phyloP scores from a whole-genome alignment of 2,797 vertebrate species.

The Agapornis canus region DNA sequence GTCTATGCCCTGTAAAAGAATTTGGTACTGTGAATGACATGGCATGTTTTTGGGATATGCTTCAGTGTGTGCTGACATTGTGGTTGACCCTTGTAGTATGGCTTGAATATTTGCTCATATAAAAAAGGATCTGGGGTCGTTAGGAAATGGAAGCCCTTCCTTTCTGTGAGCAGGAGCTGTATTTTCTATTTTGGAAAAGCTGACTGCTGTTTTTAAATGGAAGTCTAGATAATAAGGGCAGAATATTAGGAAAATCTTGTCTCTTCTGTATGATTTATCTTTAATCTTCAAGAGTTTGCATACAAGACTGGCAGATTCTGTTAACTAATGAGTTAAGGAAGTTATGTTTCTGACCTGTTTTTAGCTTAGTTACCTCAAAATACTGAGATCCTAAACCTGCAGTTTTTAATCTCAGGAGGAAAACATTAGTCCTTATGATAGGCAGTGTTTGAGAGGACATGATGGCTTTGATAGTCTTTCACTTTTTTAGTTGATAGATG shows the following conservation, averaged over 20 bases:
- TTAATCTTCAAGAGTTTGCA: neutral
- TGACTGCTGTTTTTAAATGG: neutral
- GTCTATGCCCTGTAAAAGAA: neutral
- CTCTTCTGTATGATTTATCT: neutral
- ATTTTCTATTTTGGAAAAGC: neutral
- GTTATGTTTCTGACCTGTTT: neutral
- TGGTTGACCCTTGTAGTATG: neutral
- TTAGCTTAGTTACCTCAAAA: neutral
- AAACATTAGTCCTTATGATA: neutral
- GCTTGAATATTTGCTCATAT: neutral
- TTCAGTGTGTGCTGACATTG: accelerated
- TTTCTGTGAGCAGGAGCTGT: neutral
- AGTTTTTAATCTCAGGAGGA: neutral
- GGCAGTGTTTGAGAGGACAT: neutral
- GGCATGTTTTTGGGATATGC: accelerated
- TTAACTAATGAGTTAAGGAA: neutral
- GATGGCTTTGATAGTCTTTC: neutral
- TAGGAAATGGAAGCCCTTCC: neutral
- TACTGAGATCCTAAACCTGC: neutral
- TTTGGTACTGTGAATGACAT: neutral
- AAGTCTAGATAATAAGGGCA: neutral
- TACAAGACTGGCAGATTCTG: neutral
- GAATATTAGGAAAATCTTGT: neutral
- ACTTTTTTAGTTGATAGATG: neutral
- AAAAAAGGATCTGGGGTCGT: accelerated